Conservation (phyloP, 2,888 invertebrate genomes). For the Choreutis nemorana region DNA sequence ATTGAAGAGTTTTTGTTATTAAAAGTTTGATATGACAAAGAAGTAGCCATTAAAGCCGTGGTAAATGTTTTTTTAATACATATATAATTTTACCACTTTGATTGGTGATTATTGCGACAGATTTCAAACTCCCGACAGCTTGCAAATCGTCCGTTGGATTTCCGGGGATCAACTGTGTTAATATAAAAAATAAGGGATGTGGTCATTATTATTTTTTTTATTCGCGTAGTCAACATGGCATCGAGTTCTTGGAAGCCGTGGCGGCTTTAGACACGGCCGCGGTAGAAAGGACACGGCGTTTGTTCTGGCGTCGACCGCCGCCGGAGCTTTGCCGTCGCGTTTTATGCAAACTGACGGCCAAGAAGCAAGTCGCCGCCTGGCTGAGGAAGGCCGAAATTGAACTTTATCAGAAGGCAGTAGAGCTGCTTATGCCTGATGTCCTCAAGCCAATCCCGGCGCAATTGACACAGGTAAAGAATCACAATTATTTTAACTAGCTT, state of each 20-base stretch:
- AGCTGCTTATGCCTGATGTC: slow-evolving; percentile 96
- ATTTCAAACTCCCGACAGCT: no score
- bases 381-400: slow-evolving; percentile 86
- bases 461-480: slow-evolving; percentile 91
- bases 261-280: slow-evolving; percentile 89
- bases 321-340: slow-evolving; percentile 90
- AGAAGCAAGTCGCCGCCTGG: slow-evolving; percentile 75
- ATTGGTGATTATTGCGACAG: no score
- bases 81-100: no score
- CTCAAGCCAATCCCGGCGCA: slow-evolving; percentile 93
- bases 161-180: no score
- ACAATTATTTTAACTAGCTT: neutral
- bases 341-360: slow-evolving; percentile 76
- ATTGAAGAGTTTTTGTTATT: no score
- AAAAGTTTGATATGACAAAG: no score
- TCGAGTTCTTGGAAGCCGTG: slow-evolving; percentile 91
- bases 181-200: no score
- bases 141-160: no score
- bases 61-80: no score
- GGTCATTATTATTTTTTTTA: no score
- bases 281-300: slow-evolving; percentile 90
- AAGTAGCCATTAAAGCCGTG: no score
- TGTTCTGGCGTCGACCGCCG: slow-evolving; percentile 89
- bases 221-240: slow-evolving; percentile 83
- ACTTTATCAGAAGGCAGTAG: slow-evolving; percentile 96